phyloP scores from a whole-genome alignment of 1,140 invertebrate species.

The Brachionus koreanus region DNA sequence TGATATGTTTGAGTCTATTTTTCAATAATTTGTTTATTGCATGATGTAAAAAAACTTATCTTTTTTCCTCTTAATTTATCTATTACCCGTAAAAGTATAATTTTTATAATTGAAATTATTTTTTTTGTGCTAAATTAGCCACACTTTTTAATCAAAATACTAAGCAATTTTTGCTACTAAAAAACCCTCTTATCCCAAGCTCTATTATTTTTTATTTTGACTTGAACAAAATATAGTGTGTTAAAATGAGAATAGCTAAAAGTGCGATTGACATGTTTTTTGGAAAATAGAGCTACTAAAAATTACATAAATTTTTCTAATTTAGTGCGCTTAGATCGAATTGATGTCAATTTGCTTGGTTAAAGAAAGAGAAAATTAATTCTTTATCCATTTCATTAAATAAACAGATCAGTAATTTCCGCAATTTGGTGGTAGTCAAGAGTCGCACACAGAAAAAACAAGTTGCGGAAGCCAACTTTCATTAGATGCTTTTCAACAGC shows the following conservation, averaged over 20 bases:
- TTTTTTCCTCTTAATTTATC: too few species aligned
- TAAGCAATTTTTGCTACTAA: too few species aligned
- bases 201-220: too few species aligned
- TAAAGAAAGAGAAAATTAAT: background rate
- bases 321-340: background rate
- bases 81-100: too few species aligned
- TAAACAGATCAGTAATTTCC: background rate
- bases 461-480: background rate
- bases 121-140: too few species aligned
- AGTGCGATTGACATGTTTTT: background rate
- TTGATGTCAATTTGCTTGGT: background rate
- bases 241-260: background rate
- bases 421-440: background rate
- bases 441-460: background rate
- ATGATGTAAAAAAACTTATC: too few species aligned
- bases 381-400: background rate
- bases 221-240: background rate
- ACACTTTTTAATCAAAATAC: too few species aligned
- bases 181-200: too few species aligned
- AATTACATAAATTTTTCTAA: background rate
- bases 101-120: too few species aligned
- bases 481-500: background rate
- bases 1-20: too few species aligned
- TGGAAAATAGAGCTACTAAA: background rate
- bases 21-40: too few species aligned